A percentile compares a stretch with the other conserved stretches of the same genome.
These are phyloP conservation scores for Andrena marginata DNA, from an alignment of 2,888 invertebrate species.

Conservation along the genomic window DNA sequence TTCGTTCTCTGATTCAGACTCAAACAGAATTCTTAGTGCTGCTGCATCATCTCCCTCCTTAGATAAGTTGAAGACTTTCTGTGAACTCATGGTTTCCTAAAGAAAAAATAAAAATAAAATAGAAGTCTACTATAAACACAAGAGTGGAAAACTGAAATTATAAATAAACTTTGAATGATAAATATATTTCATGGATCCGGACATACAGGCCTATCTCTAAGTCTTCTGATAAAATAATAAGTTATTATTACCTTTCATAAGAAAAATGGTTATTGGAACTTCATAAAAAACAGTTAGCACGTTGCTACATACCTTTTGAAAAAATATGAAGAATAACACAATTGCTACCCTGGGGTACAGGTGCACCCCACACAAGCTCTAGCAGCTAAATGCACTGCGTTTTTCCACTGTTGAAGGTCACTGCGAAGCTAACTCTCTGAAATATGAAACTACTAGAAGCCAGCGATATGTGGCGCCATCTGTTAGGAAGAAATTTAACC, in stretches of 20 bases:
- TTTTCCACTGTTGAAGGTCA: conserved; percentile 3
- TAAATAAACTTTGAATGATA: neutral
- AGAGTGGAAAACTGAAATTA: conserved; percentile 1
- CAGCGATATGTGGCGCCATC: no score
- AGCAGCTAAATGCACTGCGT: conserved; percentile 3
- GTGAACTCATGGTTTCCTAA: conserved; percentile 3
- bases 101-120: conserved; percentile 3
- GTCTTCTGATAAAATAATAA: conserved; percentile 3
- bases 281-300: conserved; percentile 3
- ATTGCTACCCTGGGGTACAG: conserved; percentile 2
- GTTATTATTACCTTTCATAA: conserved; percentile 1
- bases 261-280: conserved; percentile 1
- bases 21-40: conserved; percentile 1
- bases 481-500: no score
- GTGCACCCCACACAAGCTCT: neutral
- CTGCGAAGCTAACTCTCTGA: neutral
- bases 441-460: no score
- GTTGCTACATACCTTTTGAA: conserved; percentile 3
- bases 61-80: neutral
- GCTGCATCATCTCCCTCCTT: neutral
- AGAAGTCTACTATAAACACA: neutral
- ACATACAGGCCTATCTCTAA: conserved; percentile 1
- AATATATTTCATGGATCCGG: neutral
- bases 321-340: conserved; percentile 3
- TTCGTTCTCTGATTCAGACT: conserved; percentile 3